A percentile compares a stretch with the other conserved stretches of the same genome.
Conservation (phyloP, 37 sponge, comb jelly and placozoan species). For the Petrosia ficiformis region DNA sequence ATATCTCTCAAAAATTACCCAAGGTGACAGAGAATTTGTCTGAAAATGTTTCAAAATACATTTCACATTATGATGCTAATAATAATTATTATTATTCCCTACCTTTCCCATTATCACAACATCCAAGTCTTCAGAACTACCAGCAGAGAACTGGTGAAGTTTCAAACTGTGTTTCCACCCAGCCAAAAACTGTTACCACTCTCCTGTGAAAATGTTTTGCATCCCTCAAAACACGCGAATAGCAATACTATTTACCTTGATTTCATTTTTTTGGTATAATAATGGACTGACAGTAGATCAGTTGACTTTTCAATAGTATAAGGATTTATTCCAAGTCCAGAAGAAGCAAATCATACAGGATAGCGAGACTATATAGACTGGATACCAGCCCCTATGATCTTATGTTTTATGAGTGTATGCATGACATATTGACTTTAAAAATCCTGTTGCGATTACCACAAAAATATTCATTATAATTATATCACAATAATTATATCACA, state of each 20-base stretch:
- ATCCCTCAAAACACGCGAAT: background rate
- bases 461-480: too few species aligned
- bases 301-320: background rate
- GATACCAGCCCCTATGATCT: too few species aligned
- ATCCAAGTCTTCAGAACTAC: background rate
- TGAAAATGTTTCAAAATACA: constrained; percentile 8
- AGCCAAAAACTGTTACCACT: background rate
- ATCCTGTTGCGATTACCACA: too few species aligned
- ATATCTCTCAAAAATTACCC: constrained; percentile 2
- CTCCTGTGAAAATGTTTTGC: background rate
- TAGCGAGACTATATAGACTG: too few species aligned
- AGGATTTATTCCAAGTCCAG: background rate
- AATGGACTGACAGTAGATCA: background rate
- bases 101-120: constrained; percentile 13
- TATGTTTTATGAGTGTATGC: too few species aligned
- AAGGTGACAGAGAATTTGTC: constrained; percentile 2
- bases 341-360: too few species aligned
- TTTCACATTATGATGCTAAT: background rate
- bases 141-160: constrained; percentile 4
- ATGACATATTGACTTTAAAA: too few species aligned
- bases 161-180: background rate
- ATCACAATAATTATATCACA: too few species aligned
- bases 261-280: background rate
- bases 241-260: background rate
- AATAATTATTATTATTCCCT: background rate